These are phyloP conservation scores for Philhelius pedissequus DNA, from an alignment of 2,888 invertebrate species.

Conservation along the genomic window DNA sequence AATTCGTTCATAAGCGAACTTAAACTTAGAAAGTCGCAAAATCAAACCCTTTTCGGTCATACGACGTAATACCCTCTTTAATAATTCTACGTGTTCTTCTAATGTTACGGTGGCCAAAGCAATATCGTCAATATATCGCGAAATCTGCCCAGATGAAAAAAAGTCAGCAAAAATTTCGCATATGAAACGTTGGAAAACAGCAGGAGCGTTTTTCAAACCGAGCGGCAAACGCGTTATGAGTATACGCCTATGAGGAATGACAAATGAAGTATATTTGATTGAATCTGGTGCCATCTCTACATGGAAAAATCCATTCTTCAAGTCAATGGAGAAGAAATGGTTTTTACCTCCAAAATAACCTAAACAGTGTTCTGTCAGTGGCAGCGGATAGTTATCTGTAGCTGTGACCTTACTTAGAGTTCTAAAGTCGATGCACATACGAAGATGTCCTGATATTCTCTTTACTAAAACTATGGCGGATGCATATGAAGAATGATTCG, in stretches of 20 bases:
- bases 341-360: background rate
- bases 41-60: constrained; percentile 46
- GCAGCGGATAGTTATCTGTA: background rate
- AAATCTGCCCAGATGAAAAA: background rate
- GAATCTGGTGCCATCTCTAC: constrained; percentile 54
- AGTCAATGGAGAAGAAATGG: background rate
- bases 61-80: constrained; percentile 35
- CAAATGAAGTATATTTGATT: constrained; percentile 55
- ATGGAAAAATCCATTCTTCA: constrained; percentile 62
- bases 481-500: background rate
- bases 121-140: constrained; percentile 37
- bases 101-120: background rate
- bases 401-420: background rate
- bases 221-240: constrained; percentile 49
- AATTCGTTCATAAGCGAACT: constrained; percentile 51
- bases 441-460: background rate
- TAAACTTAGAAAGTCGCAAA: constrained; percentile 44
- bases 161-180: constrained; percentile 3
- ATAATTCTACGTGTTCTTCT: background rate
- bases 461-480: background rate
- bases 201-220: no score
- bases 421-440: background rate
- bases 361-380: background rate
- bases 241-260: constrained; percentile 56
- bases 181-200: constrained; percentile 34